phyloP scores from a whole-genome alignment of 2,888 invertebrate genomes.

The Pterobdella sp. region DNA sequence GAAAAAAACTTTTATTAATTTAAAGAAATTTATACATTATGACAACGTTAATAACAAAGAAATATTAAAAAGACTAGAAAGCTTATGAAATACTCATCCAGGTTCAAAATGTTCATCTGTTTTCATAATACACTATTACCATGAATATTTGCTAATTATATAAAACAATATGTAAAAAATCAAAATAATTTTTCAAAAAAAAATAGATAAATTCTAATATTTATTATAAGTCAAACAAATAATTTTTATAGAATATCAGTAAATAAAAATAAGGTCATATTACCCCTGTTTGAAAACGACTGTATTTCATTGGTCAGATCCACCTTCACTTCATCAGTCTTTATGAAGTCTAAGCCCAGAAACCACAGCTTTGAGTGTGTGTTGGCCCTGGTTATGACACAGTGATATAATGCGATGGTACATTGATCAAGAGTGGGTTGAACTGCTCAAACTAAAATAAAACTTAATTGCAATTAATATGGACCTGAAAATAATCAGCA shows the following conservation, averaged over 20 bases:
- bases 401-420: too few species aligned
- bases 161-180: too few species aligned
- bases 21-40: neutral
- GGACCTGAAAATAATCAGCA: too few species aligned
- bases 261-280: slow-evolving; percentile 27
- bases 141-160: too few species aligned
- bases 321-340: slow-evolving; percentile 71
- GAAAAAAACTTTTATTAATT: neutral
- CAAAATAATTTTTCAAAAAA: too few species aligned
- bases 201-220: too few species aligned
- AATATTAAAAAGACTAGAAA: neutral
- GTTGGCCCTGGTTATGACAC: neutral
- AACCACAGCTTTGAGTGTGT: slow-evolving; percentile 75
- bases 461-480: too few species aligned
- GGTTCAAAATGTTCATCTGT: too few species aligned
- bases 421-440: too few species aligned
- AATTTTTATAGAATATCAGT: neutral
- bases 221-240: neutral
- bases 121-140: too few species aligned
- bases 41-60: neutral
- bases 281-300: slow-evolving; percentile 78
- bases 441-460: too few species aligned
- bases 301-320: slow-evolving; percentile 88
- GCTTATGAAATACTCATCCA: too few species aligned
- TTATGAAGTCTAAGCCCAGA: slow-evolving; percentile 83